phyloP scores from a whole-genome alignment of 2,113 vertebrate genomes.

The Thalassarche chlororhynchos region DNA sequence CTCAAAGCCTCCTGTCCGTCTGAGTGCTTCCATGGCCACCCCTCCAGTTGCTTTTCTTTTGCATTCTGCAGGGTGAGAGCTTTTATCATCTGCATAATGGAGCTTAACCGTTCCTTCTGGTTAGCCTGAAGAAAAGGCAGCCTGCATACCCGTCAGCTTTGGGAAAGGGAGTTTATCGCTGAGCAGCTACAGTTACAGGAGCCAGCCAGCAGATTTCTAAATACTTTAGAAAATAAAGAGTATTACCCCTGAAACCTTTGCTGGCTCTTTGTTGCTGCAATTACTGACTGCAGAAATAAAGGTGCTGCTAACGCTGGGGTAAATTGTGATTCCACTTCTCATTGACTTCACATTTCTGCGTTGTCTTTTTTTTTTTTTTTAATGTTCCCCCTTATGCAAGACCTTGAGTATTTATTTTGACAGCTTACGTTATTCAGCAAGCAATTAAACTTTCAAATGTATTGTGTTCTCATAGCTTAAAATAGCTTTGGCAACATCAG shows the following conservation, averaged over 20 bases:
- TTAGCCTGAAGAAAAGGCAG: background rate
- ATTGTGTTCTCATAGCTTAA: conserved; percentile 65
- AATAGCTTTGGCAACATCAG: conserved; percentile 61
- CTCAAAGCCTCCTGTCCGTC: background rate
- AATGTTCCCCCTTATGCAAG: conserved; percentile 49
- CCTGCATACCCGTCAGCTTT: background rate
- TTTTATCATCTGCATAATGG: background rate
- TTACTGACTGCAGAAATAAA: background rate
- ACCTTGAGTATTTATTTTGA: conserved; percentile 68
- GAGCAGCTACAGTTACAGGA: background rate
- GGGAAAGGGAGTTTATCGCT: background rate
- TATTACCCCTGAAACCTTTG: background rate
- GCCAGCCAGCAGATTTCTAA: background rate
- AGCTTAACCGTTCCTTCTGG: background rate
- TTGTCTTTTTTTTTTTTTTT: background rate
- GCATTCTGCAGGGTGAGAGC: background rate
- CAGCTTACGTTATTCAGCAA: conserved; percentile 65
- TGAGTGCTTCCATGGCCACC: background rate
- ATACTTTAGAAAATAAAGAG: background rate
- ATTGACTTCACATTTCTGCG: conserved; percentile 19
- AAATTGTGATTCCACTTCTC: conserved; percentile 2
- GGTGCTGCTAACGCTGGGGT: background rate
- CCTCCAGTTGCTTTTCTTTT: background rate
- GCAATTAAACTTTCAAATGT: conserved; percentile 70
- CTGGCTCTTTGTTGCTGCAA: background rate